A percentile compares a stretch with the other conserved stretches of the same genome.
Conservation (phyloP, 2,888 invertebrate genomes). For the Corythucha ciliata region DNA sequence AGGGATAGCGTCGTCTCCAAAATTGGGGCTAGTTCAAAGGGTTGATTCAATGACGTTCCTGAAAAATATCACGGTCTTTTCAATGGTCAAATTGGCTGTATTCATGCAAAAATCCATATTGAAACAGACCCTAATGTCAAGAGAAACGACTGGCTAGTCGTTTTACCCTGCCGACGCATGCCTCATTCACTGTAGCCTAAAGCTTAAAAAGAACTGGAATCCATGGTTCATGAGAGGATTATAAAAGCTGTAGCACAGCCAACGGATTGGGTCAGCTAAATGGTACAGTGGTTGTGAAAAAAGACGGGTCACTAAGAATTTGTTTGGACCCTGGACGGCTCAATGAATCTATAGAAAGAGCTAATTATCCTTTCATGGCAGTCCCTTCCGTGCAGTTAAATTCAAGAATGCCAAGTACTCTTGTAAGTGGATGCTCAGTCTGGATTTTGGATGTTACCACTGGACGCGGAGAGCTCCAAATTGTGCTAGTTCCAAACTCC, state of each 20-base stretch:
- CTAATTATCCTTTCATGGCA: conserved; percentile 20
- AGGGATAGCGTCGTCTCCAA: conserved; percentile 2
- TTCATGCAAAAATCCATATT: not conserved
- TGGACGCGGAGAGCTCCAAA: conserved; percentile 13
- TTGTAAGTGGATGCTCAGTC: conserved; percentile 20
- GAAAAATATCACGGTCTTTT: not conserved
- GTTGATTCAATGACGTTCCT: not conserved
- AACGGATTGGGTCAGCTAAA: conserved; percentile 21
- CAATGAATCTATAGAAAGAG: conserved; percentile 12
- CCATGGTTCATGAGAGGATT: conserved; percentile 10
- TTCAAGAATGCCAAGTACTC: conserved; percentile 15
- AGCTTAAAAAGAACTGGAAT: conserved; percentile 17
- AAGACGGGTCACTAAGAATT: conserved; percentile 16
- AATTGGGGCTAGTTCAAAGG: not conserved
- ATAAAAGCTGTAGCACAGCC: conserved; percentile 17
- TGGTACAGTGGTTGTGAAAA: conserved; percentile 18
- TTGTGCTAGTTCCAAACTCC: conserved; percentile 20
- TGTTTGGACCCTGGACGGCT: conserved; percentile 22
- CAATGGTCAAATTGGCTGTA: conserved; percentile 6
- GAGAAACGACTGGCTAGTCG: too few relatives aligned
- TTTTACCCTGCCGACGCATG: conserved; percentile 10
- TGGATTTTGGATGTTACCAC: conserved; percentile 22
- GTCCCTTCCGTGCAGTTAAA: conserved; percentile 9
- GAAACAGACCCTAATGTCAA: conserved; percentile 13
- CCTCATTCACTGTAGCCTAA: conserved; percentile 15